Base-by-base conservation (phyloP, 2,888 invertebrate genomes). In the Oscheius myriophilus region DNA sequence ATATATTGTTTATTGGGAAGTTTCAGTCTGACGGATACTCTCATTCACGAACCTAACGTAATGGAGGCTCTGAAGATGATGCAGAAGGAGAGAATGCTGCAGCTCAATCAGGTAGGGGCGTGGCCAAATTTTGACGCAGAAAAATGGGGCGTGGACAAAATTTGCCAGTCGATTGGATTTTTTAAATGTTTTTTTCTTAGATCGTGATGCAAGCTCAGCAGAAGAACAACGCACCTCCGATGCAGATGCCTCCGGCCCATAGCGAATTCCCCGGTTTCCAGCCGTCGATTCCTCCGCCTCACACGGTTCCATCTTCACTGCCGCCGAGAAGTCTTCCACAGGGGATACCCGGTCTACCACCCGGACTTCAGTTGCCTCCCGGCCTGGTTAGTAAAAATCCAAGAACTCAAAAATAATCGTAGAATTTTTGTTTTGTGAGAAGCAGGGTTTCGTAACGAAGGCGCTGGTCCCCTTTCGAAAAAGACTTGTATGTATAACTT, bases 71-170 rank as follows among this genome's bases (percentile, higher is more conserved):
- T 71, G 23, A 64, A 42, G 18, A 43, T 33, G 16, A 42, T 70
- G 25, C 52, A 58, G n/a, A 39, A 61, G 45, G 70, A 70, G 21
- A 58, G 66, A 14, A 54, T 70, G 26, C 25, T 33, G 14, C 14
- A 39, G n/a, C 21, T 67, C 43, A 67, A 66, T 42, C 59, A 66
- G 25, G 41, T 54, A 25, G 54, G 18, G 3, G 21, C 14, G 4
- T 23, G 6, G 6, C 3, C 2, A n/a, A 18, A 21, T n/a, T n/a
- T n/a, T n/a, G n/a, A n/a, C n/a, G n/a, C n/a, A n/a, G n/a, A n/a
- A n/a, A n/a, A n/a, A n/a, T n/a, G n/a, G n/a, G n/a, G n/a, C n/a
- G n/a, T n/a, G n/a, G n/a, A n/a, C n/a, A n/a, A n/a, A n/a, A n/a
- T n/a, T n/a, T n/a, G n/a, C n/a, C n/a, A n/a, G n/a, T n/a, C n/a